Conservation (phyloP, 2,113 vertebrate species). For the Geothlypis trichas region DNA sequence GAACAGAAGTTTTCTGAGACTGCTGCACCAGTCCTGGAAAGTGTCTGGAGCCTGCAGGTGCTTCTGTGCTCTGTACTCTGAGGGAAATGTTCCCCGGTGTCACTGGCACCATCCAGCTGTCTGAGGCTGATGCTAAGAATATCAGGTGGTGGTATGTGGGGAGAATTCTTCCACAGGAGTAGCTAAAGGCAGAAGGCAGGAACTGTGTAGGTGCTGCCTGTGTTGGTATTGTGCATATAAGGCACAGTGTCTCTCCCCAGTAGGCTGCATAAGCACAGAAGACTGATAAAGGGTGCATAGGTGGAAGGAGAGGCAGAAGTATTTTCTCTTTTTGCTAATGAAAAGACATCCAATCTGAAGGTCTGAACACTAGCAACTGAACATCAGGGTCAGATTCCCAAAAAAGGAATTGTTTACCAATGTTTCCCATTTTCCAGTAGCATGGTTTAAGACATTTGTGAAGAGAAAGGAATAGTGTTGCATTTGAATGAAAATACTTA, state of each 20-base stretch:
- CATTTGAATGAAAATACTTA: slow-evolving; percentile 26
- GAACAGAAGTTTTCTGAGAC: not conserved
- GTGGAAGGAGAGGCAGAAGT: not conserved
- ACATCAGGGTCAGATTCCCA: not conserved
- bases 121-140: not conserved
- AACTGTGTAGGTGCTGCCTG: not conserved
- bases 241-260: not conserved
- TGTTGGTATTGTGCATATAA: not conserved
- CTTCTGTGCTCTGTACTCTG: not conserved
- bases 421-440: not conserved
- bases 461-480: not conserved
- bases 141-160: not conserved
- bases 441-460: not conserved
- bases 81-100: not conserved
- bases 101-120: not conserved
- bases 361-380: not conserved
- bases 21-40: not conserved
- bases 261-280: not conserved
- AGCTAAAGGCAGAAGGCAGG: not conserved
- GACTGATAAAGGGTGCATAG: not conserved
- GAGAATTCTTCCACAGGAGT: not conserved
- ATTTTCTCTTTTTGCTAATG: not conserved
- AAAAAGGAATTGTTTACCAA: not conserved
- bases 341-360: not conserved
- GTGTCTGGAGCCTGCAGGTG: not conserved